Base-by-base conservation (phyloP, 2,888 invertebrate species). In the Eupeodes latifasciatus region DNA sequence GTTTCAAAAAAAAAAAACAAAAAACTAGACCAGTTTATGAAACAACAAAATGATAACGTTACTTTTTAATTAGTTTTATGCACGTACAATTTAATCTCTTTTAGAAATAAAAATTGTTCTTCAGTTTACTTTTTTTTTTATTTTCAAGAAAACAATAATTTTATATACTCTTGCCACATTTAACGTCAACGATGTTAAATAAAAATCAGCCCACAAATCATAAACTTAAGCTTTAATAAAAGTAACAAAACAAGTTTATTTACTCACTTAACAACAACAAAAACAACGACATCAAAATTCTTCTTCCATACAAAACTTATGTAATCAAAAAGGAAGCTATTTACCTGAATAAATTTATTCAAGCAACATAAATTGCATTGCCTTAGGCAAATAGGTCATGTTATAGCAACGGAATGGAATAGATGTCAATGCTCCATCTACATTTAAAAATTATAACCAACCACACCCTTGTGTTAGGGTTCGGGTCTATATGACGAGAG, bases 381-480 rank as follows among this genome's bases (percentile, higher is more conserved):
- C 80, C 71, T 34, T 34, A 75, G 80, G 80, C 84, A 55, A 66
- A 85, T 80, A 64, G 71, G 69, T 80, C 80, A 80, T 75, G 61
- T 49, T 47, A 5, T 44, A 59, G n/a, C 53, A 51, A 71, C 49
- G 36, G 12, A 53, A 49, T 27, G 40, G 40, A 78, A 71, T 78
- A 74, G 47, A 81, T 81, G 85, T 81, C 85, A 85, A 81, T 81
- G 72, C 72, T 72, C 55, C 81, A 69, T 59, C 72, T 47, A 66
- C 19, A 19, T 27, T 27, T 11, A 67, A 51, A 10, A 72, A 74
- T 36, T 27, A 78, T 51, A 69, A 61, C 86, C 86, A 69, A 61
- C 86, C 86, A 82, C 78, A 79, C 79, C 82, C 71, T 57, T 27
- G 27, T 27, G 2, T 3, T 27, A 2, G 27, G 27, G 27, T 57